Base-by-base conservation (phyloP, 2,888 invertebrate genomes). In the Linnaemya vulpina region DNA sequence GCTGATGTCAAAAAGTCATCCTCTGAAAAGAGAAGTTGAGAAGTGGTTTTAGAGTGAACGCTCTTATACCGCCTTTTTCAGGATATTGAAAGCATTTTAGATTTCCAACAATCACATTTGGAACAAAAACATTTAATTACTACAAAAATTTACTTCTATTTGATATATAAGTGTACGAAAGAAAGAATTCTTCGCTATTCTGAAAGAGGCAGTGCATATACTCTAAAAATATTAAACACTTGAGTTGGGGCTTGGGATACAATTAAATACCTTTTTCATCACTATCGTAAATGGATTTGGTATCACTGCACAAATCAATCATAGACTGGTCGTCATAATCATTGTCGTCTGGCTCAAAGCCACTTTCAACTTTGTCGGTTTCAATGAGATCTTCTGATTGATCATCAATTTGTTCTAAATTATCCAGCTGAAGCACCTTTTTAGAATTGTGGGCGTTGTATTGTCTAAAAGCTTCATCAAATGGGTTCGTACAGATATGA, bases 301-400 rank as follows among this genome's bases (percentile, higher is more conserved):
- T 83, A 55, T 87, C 87, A 67, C 85, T 84, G 77, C 86, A 87
- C 15, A 87, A 68, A 75, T 87, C 87, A 43, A 86, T 73, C 87
- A 87, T 87, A 10, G 86, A 85, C 4, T 87, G 85, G 76, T 87
- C 87, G 38, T 87, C 85, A 49, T 85, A 86, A 22, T 87, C 85
- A 62, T 84, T 76, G 35, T 87, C 86, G 46, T 84, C 84, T n/a
- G 81, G 74, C 13, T 71, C 75, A 62, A 71, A 74, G 40, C 82
- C 68, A 65, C 73, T 73, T 30, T 80, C 77, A 17, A 74, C 43
- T 30, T 76, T 63, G 73, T 70, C 77, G 30, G 60, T 49, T n/a
- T 67, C 62, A 20, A 76, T 38, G 0, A 43, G 30, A 15, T 55
- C 55, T 11, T 40, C 49, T 7, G 77, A n/a, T 63, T 79, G 71